Conservation (phyloP, 2,113 vertebrate species). For the Notechis scutatus region DNA sequence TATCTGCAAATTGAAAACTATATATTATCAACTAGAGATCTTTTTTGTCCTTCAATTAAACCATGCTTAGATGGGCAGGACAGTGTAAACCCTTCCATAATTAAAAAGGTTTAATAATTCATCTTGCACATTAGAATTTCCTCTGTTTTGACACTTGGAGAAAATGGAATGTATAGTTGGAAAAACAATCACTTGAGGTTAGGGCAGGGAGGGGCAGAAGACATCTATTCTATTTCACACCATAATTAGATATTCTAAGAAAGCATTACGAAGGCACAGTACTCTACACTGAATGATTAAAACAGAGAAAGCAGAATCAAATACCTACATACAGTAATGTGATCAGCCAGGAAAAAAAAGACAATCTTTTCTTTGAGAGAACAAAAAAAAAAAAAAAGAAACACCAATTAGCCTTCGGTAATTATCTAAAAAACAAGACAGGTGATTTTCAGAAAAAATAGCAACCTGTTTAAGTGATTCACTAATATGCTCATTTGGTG, state of each 20-base stretch:
- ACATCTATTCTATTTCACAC: slow-evolving; percentile 49
- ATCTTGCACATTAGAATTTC: slow-evolving; percentile 48
- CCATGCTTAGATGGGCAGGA: slow-evolving; percentile 46
- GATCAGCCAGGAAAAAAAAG: slow-evolving; percentile 16
- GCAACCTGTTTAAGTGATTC: slow-evolving; percentile 32
- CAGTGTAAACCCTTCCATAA: slow-evolving; percentile 59
- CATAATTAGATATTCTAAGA: slow-evolving; percentile 57
- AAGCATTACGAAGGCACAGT: slow-evolving; percentile 59
- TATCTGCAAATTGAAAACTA: slow-evolving; percentile 64
- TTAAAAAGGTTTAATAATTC: slow-evolving; percentile 61
- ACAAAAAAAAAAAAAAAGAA: slow-evolving; percentile 26
- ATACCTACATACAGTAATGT: slow-evolving; percentile 63
- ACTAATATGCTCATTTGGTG: not conserved
- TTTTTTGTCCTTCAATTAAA: slow-evolving; percentile 69
- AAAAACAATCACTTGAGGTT: slow-evolving; percentile 64
- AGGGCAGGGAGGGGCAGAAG: slow-evolving; percentile 37
- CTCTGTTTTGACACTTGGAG: slow-evolving; percentile 51
- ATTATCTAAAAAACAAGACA: slow-evolving; percentile 37
- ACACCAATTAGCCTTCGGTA: slow-evolving; percentile 37
- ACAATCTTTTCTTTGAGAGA: not conserved
- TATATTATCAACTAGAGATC: slow-evolving; percentile 65
- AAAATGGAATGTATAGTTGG: slow-evolving; percentile 59
- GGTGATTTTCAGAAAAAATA: slow-evolving; percentile 31
- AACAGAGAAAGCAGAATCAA: slow-evolving; percentile 63
- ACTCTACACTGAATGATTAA: slow-evolving; percentile 63